Evolutionary conservation across 1,140 invertebrate genomes (phyloP).

Genomic region (Physella acuta): DNA sequence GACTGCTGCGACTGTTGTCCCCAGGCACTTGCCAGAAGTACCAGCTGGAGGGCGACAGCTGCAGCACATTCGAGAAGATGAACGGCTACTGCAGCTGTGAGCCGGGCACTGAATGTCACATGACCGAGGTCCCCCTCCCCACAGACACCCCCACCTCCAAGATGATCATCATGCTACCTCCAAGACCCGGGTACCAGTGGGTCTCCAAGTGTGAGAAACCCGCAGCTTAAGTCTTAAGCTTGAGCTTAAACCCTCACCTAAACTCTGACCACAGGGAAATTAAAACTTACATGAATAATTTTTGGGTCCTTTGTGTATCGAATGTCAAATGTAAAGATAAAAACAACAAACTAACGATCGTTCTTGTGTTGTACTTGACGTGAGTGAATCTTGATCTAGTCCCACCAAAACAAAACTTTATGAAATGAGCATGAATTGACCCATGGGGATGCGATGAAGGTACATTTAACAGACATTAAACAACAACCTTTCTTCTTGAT

Average conservation of each 20-base stretch:
- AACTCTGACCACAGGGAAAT: background rate
- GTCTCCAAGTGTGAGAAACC: background rate
- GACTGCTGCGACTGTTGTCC: too few species aligned
- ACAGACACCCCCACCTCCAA: background rate
- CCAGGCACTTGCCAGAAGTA: slow-evolving; percentile 4
- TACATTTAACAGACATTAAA: too few species aligned
- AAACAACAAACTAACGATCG: too few species aligned
- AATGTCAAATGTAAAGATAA: too few species aligned
- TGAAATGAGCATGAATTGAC: too few species aligned
- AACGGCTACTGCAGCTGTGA: slow-evolving; percentile 5
- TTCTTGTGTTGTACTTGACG: too few species aligned
- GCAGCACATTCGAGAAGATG: background rate
- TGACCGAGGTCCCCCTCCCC: background rate
- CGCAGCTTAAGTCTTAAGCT: background rate
- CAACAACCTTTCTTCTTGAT: too few species aligned
- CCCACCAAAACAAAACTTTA: too few species aligned
- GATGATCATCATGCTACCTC: background rate
- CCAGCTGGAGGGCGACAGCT: background rate
- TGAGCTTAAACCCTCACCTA: background rate
- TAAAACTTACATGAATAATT: background rate
- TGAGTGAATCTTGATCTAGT: too few species aligned
- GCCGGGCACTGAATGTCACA: background rate
- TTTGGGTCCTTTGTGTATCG: too few species aligned
- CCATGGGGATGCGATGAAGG: too few species aligned
- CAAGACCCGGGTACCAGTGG: background rate